These are phyloP conservation scores for Pholis gunnellus DNA, from an alignment of 2,113 vertebrate genomes.

Conservation along the genomic window DNA sequence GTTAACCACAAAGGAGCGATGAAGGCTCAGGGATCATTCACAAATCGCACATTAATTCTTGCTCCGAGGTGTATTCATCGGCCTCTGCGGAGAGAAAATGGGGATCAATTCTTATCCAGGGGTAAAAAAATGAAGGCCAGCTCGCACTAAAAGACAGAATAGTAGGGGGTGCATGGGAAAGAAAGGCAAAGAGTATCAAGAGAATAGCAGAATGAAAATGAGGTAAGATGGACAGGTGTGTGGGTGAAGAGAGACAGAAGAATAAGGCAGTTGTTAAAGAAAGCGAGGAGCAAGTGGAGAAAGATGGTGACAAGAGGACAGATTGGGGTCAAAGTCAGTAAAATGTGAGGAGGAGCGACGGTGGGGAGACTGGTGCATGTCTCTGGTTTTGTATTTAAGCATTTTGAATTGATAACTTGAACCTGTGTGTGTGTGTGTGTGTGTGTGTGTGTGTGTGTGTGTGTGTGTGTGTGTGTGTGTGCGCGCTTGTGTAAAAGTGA, in stretches of 20 bases:
- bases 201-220: conserved; percentile 32
- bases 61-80: conserved; percentile 42
- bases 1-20: conserved; percentile 56
- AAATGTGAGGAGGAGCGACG: conserved; percentile 44
- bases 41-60: conserved; percentile 73
- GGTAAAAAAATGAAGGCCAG: conserved; percentile 25
- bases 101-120: conserved; percentile 54
- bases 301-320: conserved; percentile 58
- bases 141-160: conserved; percentile 18
- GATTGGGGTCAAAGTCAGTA: conserved; percentile 67
- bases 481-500: conserved; percentile 7
- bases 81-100: conserved; percentile 39
- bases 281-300: conserved; percentile 38
- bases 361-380: conserved; percentile 4
- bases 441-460: conserved; percentile 3
- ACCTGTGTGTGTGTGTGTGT: background rate
- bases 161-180: background rate
- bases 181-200: conserved; percentile 6
- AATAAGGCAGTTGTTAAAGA: conserved; percentile 18
- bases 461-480: background rate
- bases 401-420: conserved; percentile 47
- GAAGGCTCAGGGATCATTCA: conserved; percentile 62
- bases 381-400: conserved; percentile 22
- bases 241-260: conserved; percentile 13
- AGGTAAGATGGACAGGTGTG: conserved; percentile 32